Base-by-base conservation (phyloP, 2,797 vertebrate genomes). In the Sebastes taczanowskii region DNA sequence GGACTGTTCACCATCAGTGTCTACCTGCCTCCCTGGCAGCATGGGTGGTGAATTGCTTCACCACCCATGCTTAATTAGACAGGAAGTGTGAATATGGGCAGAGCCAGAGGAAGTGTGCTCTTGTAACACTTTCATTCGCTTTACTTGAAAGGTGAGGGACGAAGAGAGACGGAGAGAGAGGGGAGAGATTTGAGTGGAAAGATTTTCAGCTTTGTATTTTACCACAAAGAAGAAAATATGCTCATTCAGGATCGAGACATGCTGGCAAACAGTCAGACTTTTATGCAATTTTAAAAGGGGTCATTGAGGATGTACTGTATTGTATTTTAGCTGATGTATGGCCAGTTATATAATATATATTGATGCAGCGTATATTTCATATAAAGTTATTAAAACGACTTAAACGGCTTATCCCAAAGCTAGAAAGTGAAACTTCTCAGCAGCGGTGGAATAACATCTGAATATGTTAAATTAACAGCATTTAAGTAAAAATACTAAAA, bases 31-130 rank as follows among this genome's bases (percentile, higher is more conserved):
- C 71, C 42, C 35, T 72, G 61, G 66, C 61, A 61, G 61, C 46
- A 55, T 58, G 66, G 49, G 20, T 69, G 55, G 5, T 65, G 59
- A 75, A 71, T 56, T 62, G 16, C 59, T 74, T 81, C 77, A 20
- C 23, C 53, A 59, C 4, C 23, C 23, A 29, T 29, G 35, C 34
- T 64, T 74, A 77, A 82, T 83, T 67, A 76, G 32, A 67, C 71
- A 83, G 81, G 69, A 89, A 86, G 55, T 82, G 25, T 64, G 55
- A 87, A 80, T 78, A 79, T 82, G 79, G 67, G 32, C 71, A 85
- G 52, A 69, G n/a, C 56, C 49, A 71, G 16, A 76, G 71, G 80
- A 81, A 77, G 68, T 83, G 35, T 61, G 78, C 61, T 77, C 14
- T 74, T 58, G 16, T 35, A 71, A 62, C 76, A 66, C 49, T 32